Evolutionary conservation across 2,113 vertebrate species (phyloP).

Genomic region (Zosterops japonicus): DNA sequence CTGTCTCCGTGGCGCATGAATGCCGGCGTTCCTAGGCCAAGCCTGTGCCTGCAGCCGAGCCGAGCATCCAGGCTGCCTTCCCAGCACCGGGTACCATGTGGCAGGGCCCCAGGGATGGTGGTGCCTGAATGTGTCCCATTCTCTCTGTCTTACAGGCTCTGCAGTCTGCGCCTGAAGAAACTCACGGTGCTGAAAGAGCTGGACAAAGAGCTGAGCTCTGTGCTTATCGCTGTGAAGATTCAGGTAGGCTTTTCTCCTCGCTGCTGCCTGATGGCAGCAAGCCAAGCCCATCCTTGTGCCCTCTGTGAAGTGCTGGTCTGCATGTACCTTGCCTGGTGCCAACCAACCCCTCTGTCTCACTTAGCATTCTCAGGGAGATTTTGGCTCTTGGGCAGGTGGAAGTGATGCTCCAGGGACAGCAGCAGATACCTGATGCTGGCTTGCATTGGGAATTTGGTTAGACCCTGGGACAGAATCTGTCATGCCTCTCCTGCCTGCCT

Average conservation of each 20-base stretch:
- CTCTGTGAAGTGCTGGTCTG: neutral
- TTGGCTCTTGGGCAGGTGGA: neutral
- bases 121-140: slow-evolving; percentile 73
- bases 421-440: neutral
- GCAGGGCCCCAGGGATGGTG: slow-evolving; percentile 65
- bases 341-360: neutral
- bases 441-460: neutral
- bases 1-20: neutral
- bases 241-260: slow-evolving; percentile 79
- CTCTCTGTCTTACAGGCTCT: slow-evolving; percentile 82
- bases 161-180: slow-evolving; percentile 95
- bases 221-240: slow-evolving; percentile 96
- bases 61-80: slow-evolving; percentile 21
- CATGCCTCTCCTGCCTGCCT: neutral
- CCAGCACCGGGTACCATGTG: slow-evolving; percentile 38
- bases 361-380: neutral
- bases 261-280: neutral
- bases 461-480: neutral
- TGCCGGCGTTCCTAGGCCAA: neutral
- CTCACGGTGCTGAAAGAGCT: slow-evolving; percentile 90
- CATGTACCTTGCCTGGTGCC: neutral
- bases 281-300: neutral
- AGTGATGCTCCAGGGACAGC: neutral
- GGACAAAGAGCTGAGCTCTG: slow-evolving; percentile 94
- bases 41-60: neutral